Percentiles rank a stretch among this genome's conserved stretches.
phyloP scores from a whole-genome alignment of 2,113 vertebrate species.

The Alaudala cheleensis region DNA sequence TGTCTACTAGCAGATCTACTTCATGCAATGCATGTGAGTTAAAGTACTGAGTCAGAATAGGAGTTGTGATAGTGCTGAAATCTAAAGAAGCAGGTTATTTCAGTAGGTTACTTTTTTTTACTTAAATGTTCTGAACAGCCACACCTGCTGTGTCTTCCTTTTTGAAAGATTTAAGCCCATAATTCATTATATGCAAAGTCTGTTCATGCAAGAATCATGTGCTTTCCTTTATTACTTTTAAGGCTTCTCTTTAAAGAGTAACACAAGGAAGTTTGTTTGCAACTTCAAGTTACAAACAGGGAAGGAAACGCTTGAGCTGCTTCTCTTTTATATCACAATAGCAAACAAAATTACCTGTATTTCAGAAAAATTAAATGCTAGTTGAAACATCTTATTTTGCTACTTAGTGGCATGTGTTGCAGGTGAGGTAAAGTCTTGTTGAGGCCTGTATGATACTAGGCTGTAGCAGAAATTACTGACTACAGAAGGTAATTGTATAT shows the following conservation, averaged over 20 bases:
- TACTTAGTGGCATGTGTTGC: not conserved
- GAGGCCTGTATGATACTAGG: not conserved
- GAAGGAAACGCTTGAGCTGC: not conserved
- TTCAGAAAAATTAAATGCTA: not conserved
- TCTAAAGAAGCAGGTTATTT: not conserved
- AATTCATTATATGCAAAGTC: not conserved
- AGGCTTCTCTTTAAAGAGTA: not conserved
- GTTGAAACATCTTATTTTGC: not conserved
- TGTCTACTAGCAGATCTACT: conserved; percentile 79
- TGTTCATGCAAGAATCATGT: not conserved
- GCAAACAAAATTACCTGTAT: not conserved
- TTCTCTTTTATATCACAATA: not conserved
- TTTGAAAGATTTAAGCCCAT: not conserved
- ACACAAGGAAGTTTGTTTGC: not conserved
- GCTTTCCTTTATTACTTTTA: not conserved
- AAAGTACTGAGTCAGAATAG: not conserved
- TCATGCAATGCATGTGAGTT: conserved; percentile 84
- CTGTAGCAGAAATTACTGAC: not conserved
- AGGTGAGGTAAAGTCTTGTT: not conserved
- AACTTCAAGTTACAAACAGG: not conserved
- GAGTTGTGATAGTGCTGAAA: not conserved
- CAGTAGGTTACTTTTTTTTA: not conserved
- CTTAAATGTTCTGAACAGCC: not conserved
- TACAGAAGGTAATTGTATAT: not conserved
- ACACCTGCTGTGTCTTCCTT: not conserved